Evolutionary conservation across 2,888 invertebrate genomes (phyloP).

Genomic region (Drosophila hamatofila): DNA sequence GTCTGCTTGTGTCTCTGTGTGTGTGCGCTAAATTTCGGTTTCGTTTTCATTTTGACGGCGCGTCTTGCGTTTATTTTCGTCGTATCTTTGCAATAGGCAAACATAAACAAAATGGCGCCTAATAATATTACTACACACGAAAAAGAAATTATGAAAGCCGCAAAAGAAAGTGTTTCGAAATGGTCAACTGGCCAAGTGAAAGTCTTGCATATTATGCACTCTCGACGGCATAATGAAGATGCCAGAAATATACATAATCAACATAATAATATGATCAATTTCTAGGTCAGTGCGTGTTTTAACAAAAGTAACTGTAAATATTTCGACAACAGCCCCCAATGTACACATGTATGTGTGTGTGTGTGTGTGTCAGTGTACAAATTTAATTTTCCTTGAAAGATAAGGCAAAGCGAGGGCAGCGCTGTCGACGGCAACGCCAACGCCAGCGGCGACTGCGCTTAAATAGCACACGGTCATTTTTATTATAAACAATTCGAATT

Average conservation of each 20-base stretch:
- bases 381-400: conserved; percentile 84
- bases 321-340: conserved; percentile 40
- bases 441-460: conserved; percentile 53
- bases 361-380: conserved; percentile 32
- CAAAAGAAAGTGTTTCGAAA: conserved; percentile 79
- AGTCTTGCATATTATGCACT: conserved; percentile 48
- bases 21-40: conserved; percentile 82
- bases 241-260: not conserved
- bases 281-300: conserved; percentile 51
- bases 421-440: conserved; percentile 15
- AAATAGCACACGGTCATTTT: conserved; percentile 84
- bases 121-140: conserved; percentile 65
- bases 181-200: conserved; percentile 66
- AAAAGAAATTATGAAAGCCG: conserved; percentile 79
- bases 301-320: conserved; percentile 55
- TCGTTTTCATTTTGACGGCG: conserved; percentile 82
- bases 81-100: conserved; percentile 77
- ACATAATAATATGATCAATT: conserved; percentile 38
- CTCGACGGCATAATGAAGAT: too few relatives aligned
- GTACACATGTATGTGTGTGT: conserved; percentile 7
- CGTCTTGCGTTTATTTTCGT: conserved; percentile 77
- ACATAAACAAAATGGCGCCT: conserved; percentile 73
- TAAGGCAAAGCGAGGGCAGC: conserved; percentile 69
- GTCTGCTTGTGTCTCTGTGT: too few relatives aligned
- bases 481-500: conserved; percentile 81